These are phyloP conservation scores for Eugnorisma glareosa DNA, from an alignment of 2,888 invertebrate genomes.

Conservation along the genomic window DNA sequence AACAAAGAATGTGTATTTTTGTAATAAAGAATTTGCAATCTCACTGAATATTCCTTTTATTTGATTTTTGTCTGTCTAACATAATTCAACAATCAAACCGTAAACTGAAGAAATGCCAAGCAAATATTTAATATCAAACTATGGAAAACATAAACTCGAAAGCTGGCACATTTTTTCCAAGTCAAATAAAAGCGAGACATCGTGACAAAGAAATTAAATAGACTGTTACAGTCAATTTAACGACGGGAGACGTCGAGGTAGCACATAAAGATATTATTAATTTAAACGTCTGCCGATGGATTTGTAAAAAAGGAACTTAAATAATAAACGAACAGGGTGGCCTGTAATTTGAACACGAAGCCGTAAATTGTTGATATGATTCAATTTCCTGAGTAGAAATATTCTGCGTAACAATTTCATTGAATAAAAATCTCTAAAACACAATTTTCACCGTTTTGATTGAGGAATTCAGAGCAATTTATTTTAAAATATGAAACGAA, in stretches of 20 bases:
- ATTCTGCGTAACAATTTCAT: not conserved
- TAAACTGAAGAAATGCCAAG: not conserved
- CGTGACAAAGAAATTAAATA: not conserved
- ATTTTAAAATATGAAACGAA: not conserved
- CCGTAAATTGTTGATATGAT: not conserved
- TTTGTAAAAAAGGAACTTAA: slow-evolving; percentile 17
- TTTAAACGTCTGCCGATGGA: not conserved
- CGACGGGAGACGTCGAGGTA: not conserved
- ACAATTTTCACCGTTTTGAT: not conserved
- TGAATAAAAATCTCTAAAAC: not conserved
- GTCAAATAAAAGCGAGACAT: not conserved
- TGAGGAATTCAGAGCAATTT: not conserved
- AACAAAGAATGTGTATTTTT: not conserved
- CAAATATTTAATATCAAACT: not conserved
- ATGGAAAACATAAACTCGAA: not conserved
- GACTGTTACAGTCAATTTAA: not conserved
- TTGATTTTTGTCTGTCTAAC: not conserved
- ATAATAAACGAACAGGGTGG: slow-evolving; percentile 8
- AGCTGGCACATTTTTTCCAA: not conserved
- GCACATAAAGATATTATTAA: not conserved
- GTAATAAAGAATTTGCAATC: not conserved
- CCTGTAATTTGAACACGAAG: slow-evolving; percentile 35
- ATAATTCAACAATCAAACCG: not conserved
- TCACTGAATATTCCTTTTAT: not conserved
- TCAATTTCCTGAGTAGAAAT: not conserved